Percentiles rank a stretch among this genome's conserved stretches.
phyloP scores from a whole-genome alignment of 2,113 vertebrate species.

The Cacatua alba region DNA sequence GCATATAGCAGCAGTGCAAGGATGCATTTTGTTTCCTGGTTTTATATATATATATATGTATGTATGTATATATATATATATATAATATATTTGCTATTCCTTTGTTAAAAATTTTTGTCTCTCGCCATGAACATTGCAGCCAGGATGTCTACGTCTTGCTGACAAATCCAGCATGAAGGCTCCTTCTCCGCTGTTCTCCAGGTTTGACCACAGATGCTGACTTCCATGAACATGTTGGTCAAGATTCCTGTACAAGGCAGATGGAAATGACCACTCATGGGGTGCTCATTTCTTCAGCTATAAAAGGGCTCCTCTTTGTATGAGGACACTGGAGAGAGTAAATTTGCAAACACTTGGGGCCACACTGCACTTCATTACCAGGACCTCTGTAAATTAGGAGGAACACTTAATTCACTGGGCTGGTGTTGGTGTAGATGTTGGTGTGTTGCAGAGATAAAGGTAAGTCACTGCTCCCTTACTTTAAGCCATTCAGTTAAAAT shows the following conservation, averaged over 20 bases:
- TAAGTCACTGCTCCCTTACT: neutral
- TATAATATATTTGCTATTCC: slow-evolving; percentile 82
- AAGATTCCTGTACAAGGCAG: slow-evolving; percentile 76
- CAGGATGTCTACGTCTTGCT: slow-evolving; percentile 70
- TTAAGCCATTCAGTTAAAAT: neutral
- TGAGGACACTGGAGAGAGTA: neutral
- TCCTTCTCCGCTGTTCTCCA: slow-evolving; percentile 76
- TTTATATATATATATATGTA: slow-evolving; percentile 76
- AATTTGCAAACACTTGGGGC: neutral
- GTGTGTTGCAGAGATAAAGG: neutral
- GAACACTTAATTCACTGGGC: neutral
- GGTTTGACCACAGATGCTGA: slow-evolving; percentile 67
- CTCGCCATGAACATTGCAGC: slow-evolving; percentile 72
- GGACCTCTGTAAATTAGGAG: neutral
- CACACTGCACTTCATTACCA: neutral
- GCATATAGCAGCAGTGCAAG: slow-evolving; percentile 79
- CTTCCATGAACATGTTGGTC: slow-evolving; percentile 72
- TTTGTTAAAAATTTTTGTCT: slow-evolving; percentile 77
- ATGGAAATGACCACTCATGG: neutral
- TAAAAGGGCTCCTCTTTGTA: neutral
- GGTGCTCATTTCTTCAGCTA: neutral
- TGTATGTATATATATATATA: slow-evolving; percentile 75
- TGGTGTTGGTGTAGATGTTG: neutral
- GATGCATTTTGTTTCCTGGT: slow-evolving; percentile 78
- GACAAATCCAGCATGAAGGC: slow-evolving; percentile 78